Evolutionary conservation across 2,113 vertebrate genomes (phyloP).

Genomic region (Dicaeum eximium): DNA sequence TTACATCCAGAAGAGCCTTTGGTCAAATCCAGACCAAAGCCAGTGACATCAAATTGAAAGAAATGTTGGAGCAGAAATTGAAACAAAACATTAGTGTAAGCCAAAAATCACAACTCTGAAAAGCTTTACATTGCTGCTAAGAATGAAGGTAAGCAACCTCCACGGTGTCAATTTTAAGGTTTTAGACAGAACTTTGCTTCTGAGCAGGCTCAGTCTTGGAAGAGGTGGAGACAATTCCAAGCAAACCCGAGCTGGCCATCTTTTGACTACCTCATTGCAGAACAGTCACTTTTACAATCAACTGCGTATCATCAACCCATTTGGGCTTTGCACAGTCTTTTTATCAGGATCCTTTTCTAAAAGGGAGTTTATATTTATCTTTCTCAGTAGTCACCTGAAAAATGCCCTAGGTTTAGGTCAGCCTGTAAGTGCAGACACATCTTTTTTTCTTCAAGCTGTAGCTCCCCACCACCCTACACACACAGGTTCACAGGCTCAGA

Average conservation of each 20-base stretch:
- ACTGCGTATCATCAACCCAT: rapidly evolving
- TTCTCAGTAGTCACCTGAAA: background rate
- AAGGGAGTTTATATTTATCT: background rate
- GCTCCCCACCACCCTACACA: no score
- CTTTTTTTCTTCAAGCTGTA: background rate
- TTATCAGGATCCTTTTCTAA: background rate
- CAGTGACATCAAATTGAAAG: background rate
- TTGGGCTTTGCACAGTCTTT: background rate
- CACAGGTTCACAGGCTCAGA: background rate
- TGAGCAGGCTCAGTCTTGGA: background rate
- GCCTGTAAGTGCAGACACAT: background rate
- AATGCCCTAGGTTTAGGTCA: background rate
- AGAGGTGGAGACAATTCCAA: background rate
- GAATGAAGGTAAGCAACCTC: background rate
- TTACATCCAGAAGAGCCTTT: background rate
- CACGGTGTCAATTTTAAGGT: background rate
- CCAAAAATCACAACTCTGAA: background rate
- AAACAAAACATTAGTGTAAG: background rate
- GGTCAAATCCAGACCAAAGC: background rate
- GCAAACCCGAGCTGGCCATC: background rate
- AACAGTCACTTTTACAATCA: background rate
- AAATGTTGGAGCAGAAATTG: background rate
- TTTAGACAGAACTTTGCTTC: background rate
- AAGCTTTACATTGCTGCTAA: background rate
- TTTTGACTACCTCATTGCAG: background rate